These are phyloP conservation scores for Sarcophaga bullata DNA, from an alignment of 1,140 invertebrate species.

Conservation along the genomic window DNA sequence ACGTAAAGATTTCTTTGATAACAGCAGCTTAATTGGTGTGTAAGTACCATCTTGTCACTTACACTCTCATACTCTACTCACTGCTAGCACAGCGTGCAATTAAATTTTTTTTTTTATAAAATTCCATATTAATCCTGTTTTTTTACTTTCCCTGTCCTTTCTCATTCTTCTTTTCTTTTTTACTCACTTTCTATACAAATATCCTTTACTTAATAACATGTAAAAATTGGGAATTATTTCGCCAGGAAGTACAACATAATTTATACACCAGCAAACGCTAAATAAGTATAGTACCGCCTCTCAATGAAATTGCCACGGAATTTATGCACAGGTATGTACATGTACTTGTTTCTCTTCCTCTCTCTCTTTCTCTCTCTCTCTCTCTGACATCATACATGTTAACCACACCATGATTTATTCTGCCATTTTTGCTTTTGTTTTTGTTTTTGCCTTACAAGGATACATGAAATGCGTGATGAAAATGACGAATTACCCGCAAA, in stretches of 20 bases:
- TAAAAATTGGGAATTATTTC: constrained; percentile 82
- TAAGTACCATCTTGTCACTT: constrained; percentile 67
- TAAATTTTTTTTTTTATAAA: no score
- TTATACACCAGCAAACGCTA: constrained; percentile 80
- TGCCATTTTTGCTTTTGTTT: not conserved
- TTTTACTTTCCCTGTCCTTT: no score
- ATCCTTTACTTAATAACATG: constrained; percentile 71
- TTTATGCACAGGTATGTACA: constrained; percentile 74
- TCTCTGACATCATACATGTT: not conserved
- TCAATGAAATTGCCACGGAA: constrained; percentile 78
- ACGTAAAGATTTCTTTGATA: constrained; percentile 78
- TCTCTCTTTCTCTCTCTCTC: no score
- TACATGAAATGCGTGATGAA: constrained; percentile 74
- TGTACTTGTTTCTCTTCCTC: not conserved
- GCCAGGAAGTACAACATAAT: constrained; percentile 85
- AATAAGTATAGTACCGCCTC: constrained; percentile 76
- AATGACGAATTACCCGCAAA: constrained; percentile 77
- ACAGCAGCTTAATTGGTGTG: constrained; percentile 81
- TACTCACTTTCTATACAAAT: no score
- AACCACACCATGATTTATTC: not conserved
- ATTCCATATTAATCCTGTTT: no score
- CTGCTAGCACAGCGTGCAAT: no score
- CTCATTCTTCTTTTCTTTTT: no score
- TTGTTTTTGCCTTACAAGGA: constrained; percentile 67
- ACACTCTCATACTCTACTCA: no score